These are phyloP conservation scores for Scolopax bukidnonensis DNA, from an alignment of 2,797 vertebrate species.

Conservation along the genomic window DNA sequence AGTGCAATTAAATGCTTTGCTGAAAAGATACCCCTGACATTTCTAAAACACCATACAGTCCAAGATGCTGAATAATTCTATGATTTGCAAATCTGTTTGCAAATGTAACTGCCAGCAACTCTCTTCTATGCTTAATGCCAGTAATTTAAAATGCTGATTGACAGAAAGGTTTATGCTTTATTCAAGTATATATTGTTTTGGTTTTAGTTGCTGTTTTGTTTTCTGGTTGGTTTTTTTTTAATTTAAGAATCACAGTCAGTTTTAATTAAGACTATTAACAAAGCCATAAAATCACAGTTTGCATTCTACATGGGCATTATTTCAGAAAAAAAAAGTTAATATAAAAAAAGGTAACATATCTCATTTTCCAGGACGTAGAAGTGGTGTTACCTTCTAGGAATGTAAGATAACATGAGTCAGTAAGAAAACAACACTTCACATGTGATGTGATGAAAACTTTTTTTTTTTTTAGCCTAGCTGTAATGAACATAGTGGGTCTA, in stretches of 20 bases:
- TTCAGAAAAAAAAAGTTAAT: background rate
- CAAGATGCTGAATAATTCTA: background rate
- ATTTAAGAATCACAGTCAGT: background rate
- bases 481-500: background rate
- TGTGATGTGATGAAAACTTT: fast-evolving
- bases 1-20: background rate
- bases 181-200: background rate
- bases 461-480: background rate
- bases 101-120: background rate
- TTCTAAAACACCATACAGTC: background rate
- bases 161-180: background rate
- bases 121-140: background rate
- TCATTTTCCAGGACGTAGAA: background rate
- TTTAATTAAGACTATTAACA: background rate
- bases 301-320: background rate
- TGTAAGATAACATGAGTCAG: background rate
- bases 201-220: background rate
- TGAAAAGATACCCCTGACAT: background rate
- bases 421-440: background rate
- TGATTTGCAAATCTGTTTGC: background rate
- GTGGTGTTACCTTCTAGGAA: background rate
- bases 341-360: background rate
- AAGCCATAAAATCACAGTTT: background rate
- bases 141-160: background rate
- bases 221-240: background rate